Evolutionary conservation across 2,888 invertebrate genomes (phyloP).

Genomic region (Dexiosoma caninum): DNA sequence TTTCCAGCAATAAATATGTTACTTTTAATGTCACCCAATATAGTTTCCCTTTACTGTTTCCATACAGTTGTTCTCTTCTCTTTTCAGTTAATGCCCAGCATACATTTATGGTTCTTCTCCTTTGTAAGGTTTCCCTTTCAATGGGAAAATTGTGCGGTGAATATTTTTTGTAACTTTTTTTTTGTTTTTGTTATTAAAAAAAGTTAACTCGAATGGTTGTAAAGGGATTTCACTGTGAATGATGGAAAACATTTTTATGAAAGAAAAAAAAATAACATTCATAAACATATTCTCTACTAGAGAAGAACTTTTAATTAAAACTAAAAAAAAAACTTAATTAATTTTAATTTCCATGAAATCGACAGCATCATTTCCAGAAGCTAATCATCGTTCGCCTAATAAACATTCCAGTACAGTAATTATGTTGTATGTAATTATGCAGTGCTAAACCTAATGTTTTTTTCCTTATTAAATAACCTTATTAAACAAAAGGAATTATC

Average conservation of each 20-base stretch:
- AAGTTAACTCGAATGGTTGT: conserved; percentile 41
- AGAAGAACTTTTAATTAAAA: too few relatives aligned
- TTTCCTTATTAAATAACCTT: too few relatives aligned
- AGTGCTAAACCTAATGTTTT: too few relatives aligned
- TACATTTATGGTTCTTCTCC: neutral
- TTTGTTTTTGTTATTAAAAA: conserved; percentile 16
- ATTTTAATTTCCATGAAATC: too few relatives aligned
- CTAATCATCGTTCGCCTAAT: too few relatives aligned
- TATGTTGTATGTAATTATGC: too few relatives aligned
- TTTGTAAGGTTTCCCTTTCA: neutral
- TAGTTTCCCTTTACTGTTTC: neutral
- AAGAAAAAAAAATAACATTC: neutral
- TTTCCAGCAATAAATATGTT: conserved; percentile 56
- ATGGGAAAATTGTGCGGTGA: neutral
- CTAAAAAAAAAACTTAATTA: too few relatives aligned
- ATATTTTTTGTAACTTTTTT: neutral
- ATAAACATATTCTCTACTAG: neutral
- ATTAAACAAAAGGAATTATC: too few relatives aligned
- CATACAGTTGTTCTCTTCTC: neutral
- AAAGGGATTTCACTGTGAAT: conserved; percentile 38
- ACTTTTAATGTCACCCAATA: conserved; percentile 51
- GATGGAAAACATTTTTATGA: neutral
- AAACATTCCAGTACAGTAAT: too few relatives aligned
- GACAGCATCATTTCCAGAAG: too few relatives aligned
- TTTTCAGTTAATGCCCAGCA: conserved; percentile 1